phyloP scores from a whole-genome alignment of 2,113 vertebrate species.

The Ophthalmolycus amberensis region DNA sequence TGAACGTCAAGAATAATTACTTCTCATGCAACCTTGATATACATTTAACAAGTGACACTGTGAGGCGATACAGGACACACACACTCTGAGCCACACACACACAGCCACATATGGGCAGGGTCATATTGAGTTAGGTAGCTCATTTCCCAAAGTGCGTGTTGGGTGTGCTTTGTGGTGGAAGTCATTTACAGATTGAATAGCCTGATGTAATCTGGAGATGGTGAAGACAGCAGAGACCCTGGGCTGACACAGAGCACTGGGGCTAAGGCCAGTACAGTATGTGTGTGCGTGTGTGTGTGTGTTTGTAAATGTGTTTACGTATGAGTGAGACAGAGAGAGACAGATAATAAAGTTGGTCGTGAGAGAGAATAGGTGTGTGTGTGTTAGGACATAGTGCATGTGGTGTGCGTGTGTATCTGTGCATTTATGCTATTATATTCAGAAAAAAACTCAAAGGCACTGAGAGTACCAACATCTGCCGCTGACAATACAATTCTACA shows the following conservation, averaged over 20 bases:
- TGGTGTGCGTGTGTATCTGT: conserved; percentile 20
- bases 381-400: background rate
- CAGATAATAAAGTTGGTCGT: conserved; percentile 40
- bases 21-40: conserved; percentile 72
- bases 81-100: conserved; percentile 32
- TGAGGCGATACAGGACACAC: conserved; percentile 65
- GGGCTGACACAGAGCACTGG: conserved; percentile 66
- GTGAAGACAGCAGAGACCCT: conserved; percentile 76
- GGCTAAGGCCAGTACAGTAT: conserved; percentile 64
- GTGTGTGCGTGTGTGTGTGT: conserved; percentile 39
- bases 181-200: conserved; percentile 83
- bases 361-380: conserved; percentile 34
- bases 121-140: conserved; percentile 79
- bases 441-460: conserved; percentile 14
- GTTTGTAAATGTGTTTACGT: conserved; percentile 15
- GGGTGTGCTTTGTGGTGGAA: conserved; percentile 77
- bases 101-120: conserved; percentile 73
- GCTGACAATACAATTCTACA: conserved; percentile 20
- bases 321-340: conserved; percentile 23
- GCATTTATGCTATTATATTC: conserved; percentile 19
- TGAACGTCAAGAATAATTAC: conserved; percentile 73
- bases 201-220: conserved; percentile 82
- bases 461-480: background rate
- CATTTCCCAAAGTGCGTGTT: conserved; percentile 83
- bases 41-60: conserved; percentile 75